A percentile compares a stretch with the other conserved stretches of the same genome.
phyloP scores from a whole-genome alignment of 2,888 invertebrate genomes.

The Caenorhabditis parvicauda region DNA sequence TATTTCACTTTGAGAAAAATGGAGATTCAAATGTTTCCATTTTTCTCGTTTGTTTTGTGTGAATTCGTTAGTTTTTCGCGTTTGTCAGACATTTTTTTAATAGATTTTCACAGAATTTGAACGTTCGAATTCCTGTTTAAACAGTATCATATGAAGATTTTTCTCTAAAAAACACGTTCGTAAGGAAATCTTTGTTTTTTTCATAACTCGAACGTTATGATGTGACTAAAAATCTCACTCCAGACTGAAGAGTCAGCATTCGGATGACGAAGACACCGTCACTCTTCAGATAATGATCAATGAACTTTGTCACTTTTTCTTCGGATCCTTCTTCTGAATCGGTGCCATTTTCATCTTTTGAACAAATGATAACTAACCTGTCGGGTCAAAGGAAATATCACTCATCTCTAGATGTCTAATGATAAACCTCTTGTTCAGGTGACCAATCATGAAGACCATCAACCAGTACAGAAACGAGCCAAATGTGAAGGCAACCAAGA shows the following conservation, averaged over 20 bases:
- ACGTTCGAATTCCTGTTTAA: no score
- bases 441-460: conserved; percentile 42
- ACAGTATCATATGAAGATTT: no score
- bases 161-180: no score
- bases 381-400: conserved; percentile 59
- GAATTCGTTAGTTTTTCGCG: background rate
- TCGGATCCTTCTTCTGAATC: conserved; percentile 26
- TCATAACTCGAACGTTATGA: background rate
- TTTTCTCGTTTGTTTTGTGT: no score
- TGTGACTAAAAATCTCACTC: conserved; percentile 24
- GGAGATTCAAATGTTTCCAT: no score
- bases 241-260: conserved; percentile 60
- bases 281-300: conserved; percentile 51
- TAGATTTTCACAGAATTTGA: no score
- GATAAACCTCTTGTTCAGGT: conserved; percentile 50
- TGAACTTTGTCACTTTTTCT: conserved; percentile 51
- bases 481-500: conserved; percentile 49
- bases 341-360: background rate
- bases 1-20: background rate
- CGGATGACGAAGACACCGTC: conserved; percentile 62
- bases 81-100: no score
- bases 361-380: conserved; percentile 11
- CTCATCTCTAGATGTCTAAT: conserved; percentile 61
- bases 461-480: conserved; percentile 60
- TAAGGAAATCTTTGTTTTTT: background rate